Conservation (phyloP, 2,113 vertebrate species). For the Petroica traversi region DNA sequence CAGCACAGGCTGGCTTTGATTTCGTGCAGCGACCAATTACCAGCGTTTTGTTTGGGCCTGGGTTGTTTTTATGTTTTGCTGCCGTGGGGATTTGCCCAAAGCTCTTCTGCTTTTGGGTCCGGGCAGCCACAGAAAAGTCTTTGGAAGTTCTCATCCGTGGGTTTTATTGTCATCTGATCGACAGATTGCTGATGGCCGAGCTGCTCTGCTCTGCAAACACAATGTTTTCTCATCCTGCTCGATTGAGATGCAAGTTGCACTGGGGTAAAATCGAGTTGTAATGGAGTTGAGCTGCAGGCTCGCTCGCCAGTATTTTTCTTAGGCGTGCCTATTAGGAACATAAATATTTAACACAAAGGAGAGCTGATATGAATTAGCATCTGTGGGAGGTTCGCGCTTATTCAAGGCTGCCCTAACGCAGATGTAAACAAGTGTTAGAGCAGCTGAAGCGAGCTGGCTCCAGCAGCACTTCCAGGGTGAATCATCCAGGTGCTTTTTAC, state of each 20-base stretch:
- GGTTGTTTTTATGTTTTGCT: not conserved
- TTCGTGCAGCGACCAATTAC: not conserved
- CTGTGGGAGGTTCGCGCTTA: not conserved
- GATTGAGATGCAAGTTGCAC: not conserved
- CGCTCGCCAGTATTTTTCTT: constrained; percentile 14
- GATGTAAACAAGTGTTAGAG: not conserved
- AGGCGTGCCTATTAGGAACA: constrained; percentile 10
- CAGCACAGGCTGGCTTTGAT: not conserved
- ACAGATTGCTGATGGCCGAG: not conserved
- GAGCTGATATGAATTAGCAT: constrained; percentile 13
- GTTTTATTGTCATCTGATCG: not conserved
- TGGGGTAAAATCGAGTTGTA: not conserved
- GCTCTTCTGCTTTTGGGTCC: not conserved
- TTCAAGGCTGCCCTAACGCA: not conserved
- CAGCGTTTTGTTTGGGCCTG: not conserved
- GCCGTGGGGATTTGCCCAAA: not conserved
- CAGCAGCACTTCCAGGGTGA: not conserved
- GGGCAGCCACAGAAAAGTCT: rapidly evolving
- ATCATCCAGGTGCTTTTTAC: not conserved
- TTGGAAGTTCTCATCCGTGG: not conserved
- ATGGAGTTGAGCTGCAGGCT: not conserved
- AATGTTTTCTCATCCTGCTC: not conserved
- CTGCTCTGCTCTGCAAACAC: not conserved
- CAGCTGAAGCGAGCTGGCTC: not conserved
- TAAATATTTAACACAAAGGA: constrained; percentile 37